Evolutionary conservation across 2,888 invertebrate species (phyloP).

Genomic region (Proisotoma minuta): DNA sequence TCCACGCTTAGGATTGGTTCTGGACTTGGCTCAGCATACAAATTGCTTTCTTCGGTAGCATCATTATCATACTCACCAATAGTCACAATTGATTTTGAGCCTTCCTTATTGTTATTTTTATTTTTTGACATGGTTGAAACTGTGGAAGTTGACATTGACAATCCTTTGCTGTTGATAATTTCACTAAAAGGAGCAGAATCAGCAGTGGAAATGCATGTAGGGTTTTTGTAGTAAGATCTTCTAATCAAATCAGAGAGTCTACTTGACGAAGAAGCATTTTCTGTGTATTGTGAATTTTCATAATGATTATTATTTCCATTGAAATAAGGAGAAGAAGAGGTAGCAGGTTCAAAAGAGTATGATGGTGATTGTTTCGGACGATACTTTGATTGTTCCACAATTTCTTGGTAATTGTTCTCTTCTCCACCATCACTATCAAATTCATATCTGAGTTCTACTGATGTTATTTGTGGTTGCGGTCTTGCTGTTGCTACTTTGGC

Average conservation of each 20-base stretch:
- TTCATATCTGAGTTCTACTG: constrained; percentile 37
- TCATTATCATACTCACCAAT: constrained; percentile 29
- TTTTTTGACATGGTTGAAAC: background rate
- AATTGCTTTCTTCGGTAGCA: constrained; percentile 2
- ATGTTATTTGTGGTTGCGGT: constrained; percentile 34
- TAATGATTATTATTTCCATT: too few relatives aligned
- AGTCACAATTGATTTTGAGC: constrained; percentile 41
- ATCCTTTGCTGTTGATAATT: background rate
- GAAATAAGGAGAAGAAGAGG: too few relatives aligned
- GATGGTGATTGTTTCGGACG: too few relatives aligned
- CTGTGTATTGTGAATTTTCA: too few relatives aligned
- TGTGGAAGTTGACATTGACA: background rate
- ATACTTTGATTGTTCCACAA: constrained; percentile 8
- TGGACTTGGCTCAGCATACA: constrained; percentile 11
- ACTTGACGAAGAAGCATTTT: too few relatives aligned
- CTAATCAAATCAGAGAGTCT: constrained; percentile 19
- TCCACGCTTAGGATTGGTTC: constrained; percentile 41
- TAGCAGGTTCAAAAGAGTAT: too few relatives aligned
- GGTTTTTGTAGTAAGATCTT: constrained; percentile 12
- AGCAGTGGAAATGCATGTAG: background rate
- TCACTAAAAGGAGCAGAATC: background rate
- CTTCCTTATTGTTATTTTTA: constrained; percentile 2
- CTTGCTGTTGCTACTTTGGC: constrained; percentile 32
- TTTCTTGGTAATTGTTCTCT: too few relatives aligned
- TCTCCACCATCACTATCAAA: constrained; percentile 11